Conservation (phyloP, 2,888 invertebrate species). For the Phalangium opilio region DNA sequence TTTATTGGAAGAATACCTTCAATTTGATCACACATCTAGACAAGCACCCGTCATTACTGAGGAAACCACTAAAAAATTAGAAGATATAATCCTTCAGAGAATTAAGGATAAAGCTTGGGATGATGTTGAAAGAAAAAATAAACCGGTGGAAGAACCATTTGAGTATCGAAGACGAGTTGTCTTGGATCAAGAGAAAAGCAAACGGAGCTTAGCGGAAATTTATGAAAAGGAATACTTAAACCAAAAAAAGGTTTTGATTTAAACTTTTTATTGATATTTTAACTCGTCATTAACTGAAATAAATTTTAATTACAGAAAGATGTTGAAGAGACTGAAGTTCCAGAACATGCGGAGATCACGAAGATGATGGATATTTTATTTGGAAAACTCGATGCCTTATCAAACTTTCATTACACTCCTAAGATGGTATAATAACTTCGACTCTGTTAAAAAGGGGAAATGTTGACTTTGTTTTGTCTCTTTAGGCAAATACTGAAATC, state of each 20-base stretch:
- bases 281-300: no score
- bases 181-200: slow-evolving; percentile 85
- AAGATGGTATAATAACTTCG: slow-evolving; percentile 50
- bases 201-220: slow-evolving; percentile 77
- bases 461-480: neutral
- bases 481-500: slow-evolving; percentile 60
- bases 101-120: slow-evolving; percentile 79
- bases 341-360: slow-evolving; percentile 60
- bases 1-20: slow-evolving; percentile 73
- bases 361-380: slow-evolving; percentile 59
- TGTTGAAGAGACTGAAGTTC: slow-evolving; percentile 41
- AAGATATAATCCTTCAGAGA: slow-evolving; percentile 76
- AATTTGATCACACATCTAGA: slow-evolving; percentile 67
- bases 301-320: slow-evolving; percentile 9
- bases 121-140: slow-evolving; percentile 73
- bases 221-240: slow-evolving; percentile 53
- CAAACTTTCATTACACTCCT: slow-evolving; percentile 88
- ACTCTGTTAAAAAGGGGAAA: neutral
- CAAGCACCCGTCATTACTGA: slow-evolving; percentile 85
- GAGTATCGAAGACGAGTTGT: slow-evolving; percentile 75
- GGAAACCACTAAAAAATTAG: slow-evolving; percentile 67
- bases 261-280: no score
- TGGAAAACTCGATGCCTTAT: slow-evolving; percentile 71
- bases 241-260: slow-evolving; percentile 33
- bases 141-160: slow-evolving; percentile 61